Evolutionary conservation across 2,888 invertebrate species (phyloP), one percentile per base, ranked within the genome.

Genomic region (Acrocera orbiculus): DNA sequence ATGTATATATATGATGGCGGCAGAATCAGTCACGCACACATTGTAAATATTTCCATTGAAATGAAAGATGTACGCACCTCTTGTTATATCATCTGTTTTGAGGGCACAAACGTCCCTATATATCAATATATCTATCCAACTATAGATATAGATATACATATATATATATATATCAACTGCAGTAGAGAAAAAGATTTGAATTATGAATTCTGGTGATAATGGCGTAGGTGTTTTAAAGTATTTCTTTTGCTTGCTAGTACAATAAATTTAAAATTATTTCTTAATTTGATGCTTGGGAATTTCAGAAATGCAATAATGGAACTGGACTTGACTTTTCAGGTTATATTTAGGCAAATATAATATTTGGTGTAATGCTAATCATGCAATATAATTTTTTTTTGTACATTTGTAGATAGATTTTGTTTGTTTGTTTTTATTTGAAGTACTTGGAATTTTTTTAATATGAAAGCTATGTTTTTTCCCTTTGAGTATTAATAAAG

Each of bases 1-100:
- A n/a, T n/a, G n/a, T n/a, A n/a, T n/a, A n/a, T 42, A 39, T 41
- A 41, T 42, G 42, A 41, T 41, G 40, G 40, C 38, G 38, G 41
- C 42, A n/a, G n/a, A n/a, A 39, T 41, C 37, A 40, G 41, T 42
- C 38, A 41, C 45, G 43, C 41, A 40, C 36, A 41, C 35, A 8
- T 19, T 19, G 19, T 19, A 8, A 19, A 19, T 19, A n/a, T n/a
- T n/a, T n/a, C n/a, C n/a, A n/a, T n/a, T n/a, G n/a, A n/a, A n/a
- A n/a, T n/a, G n/a, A n/a, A n/a, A n/a, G n/a, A n/a, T n/a, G n/a
- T n/a, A n/a, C n/a, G n/a, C n/a, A n/a, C n/a, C n/a, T n/a, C n/a
- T n/a, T n/a, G n/a, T n/a, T n/a, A n/a, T n/a, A n/a, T n/a, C n/a
- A n/a, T n/a, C 19, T 19, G 19, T 19, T 19, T 19, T 19, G 8